Conservation (phyloP, 2,888 invertebrate genomes). For the Pomacea canaliculata region DNA sequence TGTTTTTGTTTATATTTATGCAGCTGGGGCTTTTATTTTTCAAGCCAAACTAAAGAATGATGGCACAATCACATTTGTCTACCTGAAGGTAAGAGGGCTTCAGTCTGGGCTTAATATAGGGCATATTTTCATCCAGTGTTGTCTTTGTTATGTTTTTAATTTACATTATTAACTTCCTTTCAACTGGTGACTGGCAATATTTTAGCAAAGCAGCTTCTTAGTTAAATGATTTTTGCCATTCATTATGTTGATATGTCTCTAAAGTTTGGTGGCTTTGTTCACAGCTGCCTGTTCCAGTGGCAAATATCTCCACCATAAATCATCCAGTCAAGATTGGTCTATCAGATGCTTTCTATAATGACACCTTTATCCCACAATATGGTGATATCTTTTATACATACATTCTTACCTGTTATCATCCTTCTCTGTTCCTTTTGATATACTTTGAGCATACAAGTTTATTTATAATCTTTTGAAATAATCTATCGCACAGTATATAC, state of each 20-base stretch:
- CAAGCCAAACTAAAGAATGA: constrained; percentile 87
- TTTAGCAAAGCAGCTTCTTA: no score
- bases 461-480: no score
- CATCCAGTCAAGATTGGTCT: constrained; percentile 98
- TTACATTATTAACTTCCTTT: no score
- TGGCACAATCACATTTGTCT: constrained; percentile 93
- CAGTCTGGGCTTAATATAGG: no score
- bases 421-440: no score
- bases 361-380: constrained; percentile 76
- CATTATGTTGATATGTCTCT: neutral
- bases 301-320: constrained; percentile 82
- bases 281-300: constrained; percentile 82
- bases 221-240: no score
- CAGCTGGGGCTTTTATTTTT: constrained; percentile 87
- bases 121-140: no score
- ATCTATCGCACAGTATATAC: no score
- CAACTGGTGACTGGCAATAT: no score
- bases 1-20: constrained; percentile 28
- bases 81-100: constrained; percentile 75
- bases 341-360: constrained; percentile 96
- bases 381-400: constrained; percentile 31
- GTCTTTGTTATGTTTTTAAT: no score
- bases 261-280: constrained; percentile 15
- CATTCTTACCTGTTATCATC: no score
- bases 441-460: no score